Evolutionary conservation across 2,113 vertebrate species (phyloP), one percentile per base, ranked within the genome.

Genomic region (Caloenas nicobarica): DNA sequence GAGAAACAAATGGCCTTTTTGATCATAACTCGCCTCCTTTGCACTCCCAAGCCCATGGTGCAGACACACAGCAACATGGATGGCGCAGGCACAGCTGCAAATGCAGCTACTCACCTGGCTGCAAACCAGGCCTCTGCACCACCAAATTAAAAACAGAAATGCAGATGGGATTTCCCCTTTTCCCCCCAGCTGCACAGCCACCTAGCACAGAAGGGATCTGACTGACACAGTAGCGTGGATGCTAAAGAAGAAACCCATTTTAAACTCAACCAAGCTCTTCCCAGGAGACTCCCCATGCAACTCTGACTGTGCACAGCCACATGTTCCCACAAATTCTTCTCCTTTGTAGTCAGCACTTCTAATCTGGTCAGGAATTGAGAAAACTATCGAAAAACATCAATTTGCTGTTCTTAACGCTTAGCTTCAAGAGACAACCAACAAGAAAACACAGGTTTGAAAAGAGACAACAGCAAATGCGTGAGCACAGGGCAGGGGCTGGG

Each of bases 51-150:
- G 34, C 28, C 70, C 5, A 0, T 1, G 46, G 79, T 57, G 54
- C 51, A 60, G 79, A 13, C n/a, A 40, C 64, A 60, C 26, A 33
- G 62, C 0, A 0, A 40, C 0, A 0, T 0, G 0, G 72, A 86
- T 1, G 3, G 60, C 0, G 0, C 38, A 31, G 66, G 66, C 73
- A 64, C 0, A 1, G 51, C 86, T 70, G 42, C 0, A 3, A 93
- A 72, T 48, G 42, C 42, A 71, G 76, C 78, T 11, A 86, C 91
- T 86, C 64, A 58, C 19, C 88, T 88, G 88, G 68, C 86, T 72
- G 72, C 86, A 65, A 84, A 89, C 61, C 93, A 95, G 90, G 26
- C n/a, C 53, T 11, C 73, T 36, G 40, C 0, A 0, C 54, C 60
- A 44, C 26, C 69, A 76, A 54, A 87, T 38, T 57, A 80, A 74